Base-by-base conservation (phyloP, 1,140 invertebrate genomes). In the Achatina immaculata region DNA sequence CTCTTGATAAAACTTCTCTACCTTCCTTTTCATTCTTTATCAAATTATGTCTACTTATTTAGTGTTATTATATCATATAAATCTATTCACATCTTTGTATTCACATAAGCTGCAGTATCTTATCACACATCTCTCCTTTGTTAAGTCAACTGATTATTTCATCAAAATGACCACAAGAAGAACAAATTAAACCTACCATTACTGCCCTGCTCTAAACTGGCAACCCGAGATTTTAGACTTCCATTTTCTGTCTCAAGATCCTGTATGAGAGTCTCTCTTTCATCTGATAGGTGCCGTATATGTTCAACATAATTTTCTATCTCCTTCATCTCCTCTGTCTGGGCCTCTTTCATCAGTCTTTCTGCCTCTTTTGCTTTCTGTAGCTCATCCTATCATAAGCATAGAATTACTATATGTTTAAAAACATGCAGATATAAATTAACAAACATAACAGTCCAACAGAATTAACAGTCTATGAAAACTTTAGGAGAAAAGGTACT, bases 221-320 rank as follows among this genome's bases (percentile, higher is more conserved):
- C 86, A n/a, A 89, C 84, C 58, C 88, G 86, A 38, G 66, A 71
- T 78, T 90, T 90, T 14, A 90, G 85, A 42, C 85, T 83, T 58
- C 90, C 88, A 80, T 91, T 91, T 79, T 91, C 90, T 0, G 85
- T 85, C 80, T 90, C 90, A 31, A 91, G 82, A 71, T 89, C 89
- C 48, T 89, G 88, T 48, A 90, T 90, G 36, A 90, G 85, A 14
- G 87, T 85, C 77, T 90, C 89, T 81, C 89, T 85, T 75, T 91
- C 90, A 78, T 90, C 89, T 0, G 90, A 91, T 16, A 91, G 85
- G 43, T 88, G 85, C 0, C 89, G 85, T 38, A 91, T 90, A 81
- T 91, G 89, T 77, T 91, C 90, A 72, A 91, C 90, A 80, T 91
- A 91, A 66, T 87, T 89, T 76, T 91, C 90, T 48, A 91, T 89